These are phyloP conservation scores for Notamacropus eugenii DNA, from an alignment of 2,797 vertebrate genomes.

Conservation along the genomic window DNA sequence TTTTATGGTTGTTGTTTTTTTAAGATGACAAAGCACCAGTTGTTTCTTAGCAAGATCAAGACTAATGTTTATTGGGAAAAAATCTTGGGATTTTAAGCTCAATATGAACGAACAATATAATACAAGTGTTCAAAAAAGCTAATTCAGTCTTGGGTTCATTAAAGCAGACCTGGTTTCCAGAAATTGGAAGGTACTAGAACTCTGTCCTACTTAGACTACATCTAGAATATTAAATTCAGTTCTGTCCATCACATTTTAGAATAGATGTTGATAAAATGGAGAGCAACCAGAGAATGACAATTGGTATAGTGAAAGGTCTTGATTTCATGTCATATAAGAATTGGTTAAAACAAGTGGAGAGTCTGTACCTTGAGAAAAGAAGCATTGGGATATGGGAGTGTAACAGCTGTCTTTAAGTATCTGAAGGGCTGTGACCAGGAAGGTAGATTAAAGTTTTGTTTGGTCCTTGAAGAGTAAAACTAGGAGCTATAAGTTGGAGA, in stretches of 20 bases:
- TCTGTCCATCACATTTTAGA: not conserved
- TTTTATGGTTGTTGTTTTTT: not conserved
- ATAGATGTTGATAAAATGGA: not conserved
- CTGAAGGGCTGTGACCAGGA: not conserved
- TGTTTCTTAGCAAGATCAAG: not conserved
- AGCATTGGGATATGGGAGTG: not conserved
- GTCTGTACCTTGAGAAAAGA: not conserved
- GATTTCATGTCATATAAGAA: not conserved
- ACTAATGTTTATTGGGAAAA: not conserved
- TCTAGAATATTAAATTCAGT: not conserved
- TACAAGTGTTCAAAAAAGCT: not conserved
- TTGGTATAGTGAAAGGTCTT: not conserved
- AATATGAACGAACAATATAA: not conserved
- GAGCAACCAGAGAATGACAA: not conserved
- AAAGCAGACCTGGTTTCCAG: not conserved
- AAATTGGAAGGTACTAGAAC: not conserved
- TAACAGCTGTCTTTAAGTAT: not conserved
- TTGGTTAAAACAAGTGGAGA: not conserved
- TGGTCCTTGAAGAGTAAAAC: not conserved
- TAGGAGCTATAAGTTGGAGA: not conserved
- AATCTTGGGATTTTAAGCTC: not conserved
- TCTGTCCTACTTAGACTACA: not conserved
- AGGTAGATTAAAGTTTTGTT: not conserved
- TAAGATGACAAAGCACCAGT: conserved; percentile 36
- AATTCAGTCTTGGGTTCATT: not conserved